Conservation (phyloP, 2,797 vertebrate species). For the Trematomus bernacchii region DNA sequence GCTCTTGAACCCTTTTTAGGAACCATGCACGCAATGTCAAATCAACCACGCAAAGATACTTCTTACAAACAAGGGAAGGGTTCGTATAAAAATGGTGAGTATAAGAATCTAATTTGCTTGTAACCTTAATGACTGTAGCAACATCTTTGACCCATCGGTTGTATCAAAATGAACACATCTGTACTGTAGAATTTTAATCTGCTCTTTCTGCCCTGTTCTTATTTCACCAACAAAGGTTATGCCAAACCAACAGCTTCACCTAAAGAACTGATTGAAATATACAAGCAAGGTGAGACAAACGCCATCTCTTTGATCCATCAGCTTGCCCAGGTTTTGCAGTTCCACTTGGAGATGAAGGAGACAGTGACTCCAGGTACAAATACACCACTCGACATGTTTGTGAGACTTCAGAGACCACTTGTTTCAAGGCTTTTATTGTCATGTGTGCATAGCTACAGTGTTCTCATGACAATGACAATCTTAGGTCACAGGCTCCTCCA, state of each 20-base stretch:
- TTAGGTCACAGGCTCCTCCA: no score
- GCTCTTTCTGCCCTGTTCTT: background rate
- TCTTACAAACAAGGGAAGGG: background rate
- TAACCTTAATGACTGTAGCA: background rate
- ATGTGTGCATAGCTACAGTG: no score
- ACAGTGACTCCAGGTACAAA: slow-evolving; percentile 84
- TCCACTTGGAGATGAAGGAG: slow-evolving; percentile 92
- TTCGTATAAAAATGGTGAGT: slow-evolving; percentile 33
- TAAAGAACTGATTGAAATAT: slow-evolving; percentile 83
- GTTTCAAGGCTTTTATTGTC: no score
- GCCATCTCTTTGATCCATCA: slow-evolving; percentile 89
- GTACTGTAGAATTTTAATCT: background rate
- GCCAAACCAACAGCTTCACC: slow-evolving; percentile 65
- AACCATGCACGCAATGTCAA: background rate
- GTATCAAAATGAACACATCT: background rate
- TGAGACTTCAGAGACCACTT: background rate
- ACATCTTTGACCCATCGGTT: background rate
- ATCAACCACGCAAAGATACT: background rate
- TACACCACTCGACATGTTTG: background rate
- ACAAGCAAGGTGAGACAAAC: slow-evolving; percentile 83
- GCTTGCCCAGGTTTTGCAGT: slow-evolving; percentile 83
- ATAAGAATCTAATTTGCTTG: background rate
- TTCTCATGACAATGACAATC: no score
- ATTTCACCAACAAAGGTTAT: slow-evolving; percentile 37
- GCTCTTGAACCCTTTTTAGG: no score